Conservation (phyloP, 2,113 vertebrate genomes). For the Hydrochoerus hydrochaeris region DNA sequence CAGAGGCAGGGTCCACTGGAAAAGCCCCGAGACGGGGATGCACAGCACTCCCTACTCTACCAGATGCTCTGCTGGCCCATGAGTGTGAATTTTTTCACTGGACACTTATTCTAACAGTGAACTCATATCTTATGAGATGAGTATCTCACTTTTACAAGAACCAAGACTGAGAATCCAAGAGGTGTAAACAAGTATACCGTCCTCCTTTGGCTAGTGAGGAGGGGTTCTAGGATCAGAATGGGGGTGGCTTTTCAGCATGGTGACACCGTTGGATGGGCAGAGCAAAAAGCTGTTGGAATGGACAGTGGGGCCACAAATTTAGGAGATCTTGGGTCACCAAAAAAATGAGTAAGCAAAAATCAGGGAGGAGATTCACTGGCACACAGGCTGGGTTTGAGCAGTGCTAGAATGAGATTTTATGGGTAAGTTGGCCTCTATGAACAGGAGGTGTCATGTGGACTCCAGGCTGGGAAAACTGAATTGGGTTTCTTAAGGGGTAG, state of each 20-base stretch:
- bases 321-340: neutral
- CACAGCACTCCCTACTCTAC: rapidly evolving
- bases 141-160: neutral
- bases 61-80: rapidly evolving
- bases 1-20: neutral
- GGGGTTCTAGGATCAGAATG: neutral
- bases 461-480: neutral
- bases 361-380: neutral
- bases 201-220: neutral
- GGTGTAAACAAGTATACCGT: neutral
- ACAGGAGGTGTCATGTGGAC: neutral
- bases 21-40: no score
- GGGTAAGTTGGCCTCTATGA: neutral
- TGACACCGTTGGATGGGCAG: neutral
- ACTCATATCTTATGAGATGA: neutral
- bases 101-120: neutral
- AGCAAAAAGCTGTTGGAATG: neutral
- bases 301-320: neutral
- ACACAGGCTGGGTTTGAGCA: neutral
- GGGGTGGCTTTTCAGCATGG: neutral
- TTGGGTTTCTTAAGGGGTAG: neutral
- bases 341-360: neutral
- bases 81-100: neutral
- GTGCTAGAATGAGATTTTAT: neutral
- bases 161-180: neutral